Evolutionary conservation across 2,888 invertebrate genomes (phyloP).

Genomic region (Xestia rhomboidea): DNA sequence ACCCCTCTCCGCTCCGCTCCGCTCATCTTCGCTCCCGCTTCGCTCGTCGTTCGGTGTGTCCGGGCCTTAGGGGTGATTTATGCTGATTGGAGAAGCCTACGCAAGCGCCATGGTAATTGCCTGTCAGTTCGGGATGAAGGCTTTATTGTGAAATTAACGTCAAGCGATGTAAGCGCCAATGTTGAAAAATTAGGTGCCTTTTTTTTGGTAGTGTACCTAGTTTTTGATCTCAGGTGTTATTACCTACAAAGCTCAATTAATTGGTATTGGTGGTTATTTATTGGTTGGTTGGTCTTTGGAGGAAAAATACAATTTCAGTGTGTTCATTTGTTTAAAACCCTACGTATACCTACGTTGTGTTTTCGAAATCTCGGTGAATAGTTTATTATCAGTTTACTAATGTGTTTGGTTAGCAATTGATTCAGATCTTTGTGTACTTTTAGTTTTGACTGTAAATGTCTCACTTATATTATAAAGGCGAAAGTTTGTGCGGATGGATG

Average conservation of each 20-base stretch:
- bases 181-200: neutral
- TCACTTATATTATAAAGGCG: too few relatives aligned
- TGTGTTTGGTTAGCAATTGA: neutral
- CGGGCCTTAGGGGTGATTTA: slow-evolving; percentile 36
- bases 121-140: slow-evolving; percentile 47
- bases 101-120: slow-evolving; percentile 40
- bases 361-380: neutral
- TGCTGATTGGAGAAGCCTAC: slow-evolving; percentile 38
- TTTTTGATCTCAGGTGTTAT: neutral
- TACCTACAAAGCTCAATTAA: too few relatives aligned
- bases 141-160: slow-evolving; percentile 26
- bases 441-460: neutral
- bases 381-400: neutral
- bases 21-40: neutral
- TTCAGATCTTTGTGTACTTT: neutral
- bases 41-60: neutral
- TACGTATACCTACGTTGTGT: neutral
- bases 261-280: too few relatives aligned
- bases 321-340: neutral
- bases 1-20: neutral
- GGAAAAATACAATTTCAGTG: neutral
- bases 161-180: neutral
- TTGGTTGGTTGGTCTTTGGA: too few relatives aligned
- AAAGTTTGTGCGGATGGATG: too few relatives aligned
- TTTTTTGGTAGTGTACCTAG: neutral